Evolutionary conservation across 2,113 vertebrate genomes (phyloP), one percentile per base, ranked within the genome.

Genomic region (Micronisus gabar): DNA sequence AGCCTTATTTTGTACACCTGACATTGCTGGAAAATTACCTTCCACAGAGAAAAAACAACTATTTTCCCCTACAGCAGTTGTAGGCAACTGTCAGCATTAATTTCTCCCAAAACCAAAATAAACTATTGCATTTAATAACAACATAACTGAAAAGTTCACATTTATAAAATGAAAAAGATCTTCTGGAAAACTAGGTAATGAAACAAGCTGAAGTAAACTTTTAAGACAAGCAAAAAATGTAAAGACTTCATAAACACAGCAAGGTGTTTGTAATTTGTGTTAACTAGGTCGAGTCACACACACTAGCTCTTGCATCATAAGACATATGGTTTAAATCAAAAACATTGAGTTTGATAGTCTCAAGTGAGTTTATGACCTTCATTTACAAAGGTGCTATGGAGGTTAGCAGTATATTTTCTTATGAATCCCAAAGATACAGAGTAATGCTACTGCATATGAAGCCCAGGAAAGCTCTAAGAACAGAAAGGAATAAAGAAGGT

Each of bases 281-380:
- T 95, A 92, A 95, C 48, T 48, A n/a, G 78, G 62, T 75, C 74
- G 50, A 86, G 52, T 47, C 41, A 41, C 55, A 56, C 6, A 45
- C 11, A 16, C 40, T 15, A 52, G 41, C 27, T 70, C 72, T 67
- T 61, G 43, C 7, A 0, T 41, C 32, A 10, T 2, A 76, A n/a
- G 9, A 74, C 80, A 88, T 23, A n/a, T 14, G 66, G 70, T 93
- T 95, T 90, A 79, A 96, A 94, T 95, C 25, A 93, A 66, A 91
- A 82, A 6, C 10, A 61, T 2, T 18, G 48, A 73, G 53, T 55
- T 29, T 65, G 45, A 47, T 6, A 30, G 68, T 30, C 73, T 87
- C 58, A n/a, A 75, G 52, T 17, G 66, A 95, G 19, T 41, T 53
- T 3, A 45, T 22, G 68, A 75, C 70, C 52, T 79, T 81, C 32